A percentile compares a stretch with the other conserved stretches of the same genome.
phyloP scores from a whole-genome alignment of 2,113 vertebrate species.

The Dissostichus mawsoni region DNA sequence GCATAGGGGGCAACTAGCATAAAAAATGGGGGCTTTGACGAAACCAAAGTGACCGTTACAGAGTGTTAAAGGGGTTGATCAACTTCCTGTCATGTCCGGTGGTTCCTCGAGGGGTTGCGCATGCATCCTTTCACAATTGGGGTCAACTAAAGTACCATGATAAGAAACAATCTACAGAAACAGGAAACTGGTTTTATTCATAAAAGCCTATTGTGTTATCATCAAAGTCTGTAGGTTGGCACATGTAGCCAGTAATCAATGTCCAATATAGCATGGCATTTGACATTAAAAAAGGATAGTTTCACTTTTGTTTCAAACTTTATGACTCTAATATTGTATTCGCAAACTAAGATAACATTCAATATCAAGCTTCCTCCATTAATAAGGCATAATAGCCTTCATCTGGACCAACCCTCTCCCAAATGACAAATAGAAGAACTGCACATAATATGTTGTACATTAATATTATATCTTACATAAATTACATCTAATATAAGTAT shows the following conservation, averaged over 20 bases:
- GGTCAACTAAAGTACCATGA: slow-evolving; percentile 20
- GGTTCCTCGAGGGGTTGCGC: slow-evolving; percentile 14
- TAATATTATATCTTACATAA: not conserved
- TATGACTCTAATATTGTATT: not conserved
- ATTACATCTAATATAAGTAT: not conserved
- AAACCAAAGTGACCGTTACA: slow-evolving; percentile 53
- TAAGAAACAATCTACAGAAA: not conserved
- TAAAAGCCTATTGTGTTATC: not conserved
- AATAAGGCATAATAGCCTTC: not conserved
- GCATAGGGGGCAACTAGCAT: slow-evolving; percentile 26
- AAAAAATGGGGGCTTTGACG: slow-evolving; percentile 58
- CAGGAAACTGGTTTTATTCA: not conserved
- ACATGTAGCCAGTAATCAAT: not conserved
- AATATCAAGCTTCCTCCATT: too few species aligned
- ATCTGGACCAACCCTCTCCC: not conserved
- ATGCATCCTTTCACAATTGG: not conserved
- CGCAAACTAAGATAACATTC: not conserved
- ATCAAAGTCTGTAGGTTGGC: too few species aligned
- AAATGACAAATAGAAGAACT: not conserved
- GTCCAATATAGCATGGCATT: not conserved
- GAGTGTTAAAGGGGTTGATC: slow-evolving; percentile 36
- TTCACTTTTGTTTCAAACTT: not conserved
- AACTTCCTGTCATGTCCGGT: slow-evolving; percentile 32
- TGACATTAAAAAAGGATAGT: not conserved
- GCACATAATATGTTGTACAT: not conserved